Evolutionary conservation across 2,113 vertebrate genomes (phyloP).

Genomic region (Hiodon alosoides): DNA sequence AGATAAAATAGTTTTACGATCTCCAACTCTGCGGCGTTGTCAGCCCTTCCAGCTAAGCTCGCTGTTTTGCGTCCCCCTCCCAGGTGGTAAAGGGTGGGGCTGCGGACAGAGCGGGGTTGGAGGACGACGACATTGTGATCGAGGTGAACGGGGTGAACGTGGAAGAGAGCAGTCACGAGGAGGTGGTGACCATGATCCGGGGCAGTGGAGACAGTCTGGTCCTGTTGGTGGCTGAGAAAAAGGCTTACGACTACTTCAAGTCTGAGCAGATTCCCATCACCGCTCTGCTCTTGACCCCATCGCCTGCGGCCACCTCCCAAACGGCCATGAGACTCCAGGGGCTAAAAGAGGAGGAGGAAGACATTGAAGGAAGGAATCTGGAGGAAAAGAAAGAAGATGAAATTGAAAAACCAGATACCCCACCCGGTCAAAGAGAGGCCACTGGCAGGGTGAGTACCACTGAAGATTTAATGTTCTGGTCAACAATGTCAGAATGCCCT

Average conservation of each 20-base stretch:
- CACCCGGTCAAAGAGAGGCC: constrained; percentile 10
- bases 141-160: constrained; percentile 82
- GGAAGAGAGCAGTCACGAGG: constrained; percentile 64
- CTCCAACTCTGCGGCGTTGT: not conserved
- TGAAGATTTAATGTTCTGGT: too few species aligned
- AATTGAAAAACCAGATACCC: constrained; percentile 26
- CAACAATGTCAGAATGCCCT: too few species aligned
- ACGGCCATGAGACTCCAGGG: not conserved
- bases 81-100: constrained; percentile 72
- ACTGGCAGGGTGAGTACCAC: constrained; percentile 53
- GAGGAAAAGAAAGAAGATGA: not conserved
- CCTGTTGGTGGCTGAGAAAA: constrained; percentile 70
- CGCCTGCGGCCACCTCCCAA: constrained; percentile 5
- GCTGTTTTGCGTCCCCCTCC: constrained; percentile 4
- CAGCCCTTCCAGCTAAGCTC: not conserved
- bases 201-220: constrained; percentile 59
- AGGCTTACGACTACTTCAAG: constrained; percentile 68
- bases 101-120: constrained; percentile 71
- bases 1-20: not conserved
- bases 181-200: constrained; percentile 71
- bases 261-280: constrained; percentile 63
- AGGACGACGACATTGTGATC: constrained; percentile 73
- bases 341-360: not conserved
- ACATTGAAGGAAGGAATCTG: constrained; percentile 5
- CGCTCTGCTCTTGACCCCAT: constrained; percentile 43